A percentile compares a stretch with the other conserved stretches of the same genome.
Conservation (phyloP, 2,888 invertebrate species). For the Gisinianus flammeolus region DNA sequence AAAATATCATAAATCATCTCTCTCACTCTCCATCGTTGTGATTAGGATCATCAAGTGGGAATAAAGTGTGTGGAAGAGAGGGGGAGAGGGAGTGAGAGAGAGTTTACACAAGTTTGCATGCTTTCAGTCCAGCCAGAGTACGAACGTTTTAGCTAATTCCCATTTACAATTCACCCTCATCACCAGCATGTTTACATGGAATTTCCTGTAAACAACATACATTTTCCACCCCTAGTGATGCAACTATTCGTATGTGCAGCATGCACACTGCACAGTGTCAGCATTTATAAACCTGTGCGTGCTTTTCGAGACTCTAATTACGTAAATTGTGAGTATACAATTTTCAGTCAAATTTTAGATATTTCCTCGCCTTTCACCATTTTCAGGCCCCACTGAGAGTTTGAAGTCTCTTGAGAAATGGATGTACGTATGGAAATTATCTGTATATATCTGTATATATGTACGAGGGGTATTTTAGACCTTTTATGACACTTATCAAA, state of each 20-base stretch:
- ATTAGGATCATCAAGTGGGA: slow-evolving; percentile 49
- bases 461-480: too few species aligned
- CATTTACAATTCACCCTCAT: neutral
- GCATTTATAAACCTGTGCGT: too few species aligned
- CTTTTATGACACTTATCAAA: too few species aligned
- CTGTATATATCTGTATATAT: too few species aligned
- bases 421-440: too few species aligned
- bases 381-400: too few species aligned
- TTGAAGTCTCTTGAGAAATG: too few species aligned
- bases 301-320: too few species aligned
- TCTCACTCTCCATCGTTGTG: slow-evolving; percentile 42
- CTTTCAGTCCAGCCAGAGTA: neutral
- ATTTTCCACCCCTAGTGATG: neutral
- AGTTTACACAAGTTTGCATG: neutral
- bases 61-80: slow-evolving; percentile 25
- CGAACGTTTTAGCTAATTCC: neutral
- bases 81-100: neutral
- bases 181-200: too few species aligned
- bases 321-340: too few species aligned
- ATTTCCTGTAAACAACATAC: neutral
- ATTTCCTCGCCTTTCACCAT: too few species aligned
- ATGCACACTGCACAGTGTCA: neutral
- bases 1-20: slow-evolving; percentile 47
- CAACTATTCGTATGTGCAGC: neutral
- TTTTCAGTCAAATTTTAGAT: too few species aligned